Evolutionary conservation across 2,113 vertebrate species (phyloP).

Genomic region (Orycteropus afer): DNA sequence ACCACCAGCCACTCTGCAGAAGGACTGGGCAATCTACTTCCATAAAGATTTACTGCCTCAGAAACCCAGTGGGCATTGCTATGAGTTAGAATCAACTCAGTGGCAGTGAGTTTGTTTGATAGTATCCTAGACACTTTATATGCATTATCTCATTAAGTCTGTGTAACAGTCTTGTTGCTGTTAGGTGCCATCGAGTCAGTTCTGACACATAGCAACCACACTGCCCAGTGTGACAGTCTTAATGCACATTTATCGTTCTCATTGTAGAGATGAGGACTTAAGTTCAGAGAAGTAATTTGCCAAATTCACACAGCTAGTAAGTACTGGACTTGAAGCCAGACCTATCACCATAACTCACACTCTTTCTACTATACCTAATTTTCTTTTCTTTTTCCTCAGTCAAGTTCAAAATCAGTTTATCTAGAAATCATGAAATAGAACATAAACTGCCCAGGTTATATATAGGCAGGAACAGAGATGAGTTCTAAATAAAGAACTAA

Average conservation of each 20-base stretch:
- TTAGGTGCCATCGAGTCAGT: too few species aligned
- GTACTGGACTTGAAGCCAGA: background rate
- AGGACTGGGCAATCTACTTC: too few species aligned
- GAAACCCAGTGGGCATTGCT: too few species aligned
- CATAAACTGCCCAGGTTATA: background rate
- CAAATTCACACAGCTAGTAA: background rate
- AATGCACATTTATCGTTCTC: background rate
- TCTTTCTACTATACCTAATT: background rate
- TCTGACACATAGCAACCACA: too few species aligned
- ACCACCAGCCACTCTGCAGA: too few species aligned
- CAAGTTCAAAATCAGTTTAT: slow-evolving; percentile 2
- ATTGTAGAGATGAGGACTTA: background rate
- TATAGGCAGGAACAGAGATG: background rate
- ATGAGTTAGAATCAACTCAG: too few species aligned
- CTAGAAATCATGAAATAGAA: slow-evolving; percentile 13
- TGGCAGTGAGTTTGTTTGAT: too few species aligned
- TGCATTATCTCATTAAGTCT: background rate
- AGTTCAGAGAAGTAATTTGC: background rate
- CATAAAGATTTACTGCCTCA: too few species aligned
- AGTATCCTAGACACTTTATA: background rate
- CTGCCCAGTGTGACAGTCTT: background rate
- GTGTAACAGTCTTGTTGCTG: too few species aligned
- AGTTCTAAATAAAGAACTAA: slow-evolving; percentile 15
- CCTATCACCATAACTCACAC: background rate
- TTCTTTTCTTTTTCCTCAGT: background rate